These are phyloP conservation scores for Anas platyrhynchos DNA, from an alignment of 2,113 vertebrate species.

Conservation along the genomic window DNA sequence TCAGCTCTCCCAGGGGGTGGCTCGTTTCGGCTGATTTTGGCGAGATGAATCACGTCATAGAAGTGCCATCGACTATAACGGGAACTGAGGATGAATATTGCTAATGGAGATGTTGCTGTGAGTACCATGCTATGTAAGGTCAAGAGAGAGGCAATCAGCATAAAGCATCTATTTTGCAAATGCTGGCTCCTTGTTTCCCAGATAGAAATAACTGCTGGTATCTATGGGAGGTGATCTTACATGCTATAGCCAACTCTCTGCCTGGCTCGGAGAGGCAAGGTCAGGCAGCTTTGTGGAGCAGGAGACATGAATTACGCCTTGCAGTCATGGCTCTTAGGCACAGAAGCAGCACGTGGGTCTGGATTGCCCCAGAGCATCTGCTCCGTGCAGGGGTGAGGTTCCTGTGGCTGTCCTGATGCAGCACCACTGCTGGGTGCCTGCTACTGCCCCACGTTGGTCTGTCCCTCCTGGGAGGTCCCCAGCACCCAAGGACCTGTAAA, in stretches of 20 bases:
- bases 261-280: not conserved
- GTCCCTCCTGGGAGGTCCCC: not conserved
- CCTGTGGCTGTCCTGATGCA: not conserved
- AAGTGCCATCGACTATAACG: not conserved
- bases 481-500: rapidly evolving
- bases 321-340: not conserved
- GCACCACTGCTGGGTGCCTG: too few relatives aligned
- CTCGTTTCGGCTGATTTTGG: not conserved
- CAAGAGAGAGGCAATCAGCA: not conserved
- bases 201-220: not conserved
- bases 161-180: not conserved
- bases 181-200: not conserved
- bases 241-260: not conserved
- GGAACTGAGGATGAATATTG: not conserved
- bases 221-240: not conserved
- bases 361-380: not conserved
- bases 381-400: not conserved
- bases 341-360: rapidly evolving
- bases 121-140: not conserved
- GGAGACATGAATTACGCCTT: not conserved
- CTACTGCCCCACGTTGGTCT: rapidly evolving
- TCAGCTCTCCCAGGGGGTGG: rapidly evolving
- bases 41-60: not conserved
- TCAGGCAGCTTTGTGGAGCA: not conserved
- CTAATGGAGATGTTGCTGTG: not conserved